Conservation (phyloP, 2,888 invertebrate species). For the Cheilosia impressa region DNA sequence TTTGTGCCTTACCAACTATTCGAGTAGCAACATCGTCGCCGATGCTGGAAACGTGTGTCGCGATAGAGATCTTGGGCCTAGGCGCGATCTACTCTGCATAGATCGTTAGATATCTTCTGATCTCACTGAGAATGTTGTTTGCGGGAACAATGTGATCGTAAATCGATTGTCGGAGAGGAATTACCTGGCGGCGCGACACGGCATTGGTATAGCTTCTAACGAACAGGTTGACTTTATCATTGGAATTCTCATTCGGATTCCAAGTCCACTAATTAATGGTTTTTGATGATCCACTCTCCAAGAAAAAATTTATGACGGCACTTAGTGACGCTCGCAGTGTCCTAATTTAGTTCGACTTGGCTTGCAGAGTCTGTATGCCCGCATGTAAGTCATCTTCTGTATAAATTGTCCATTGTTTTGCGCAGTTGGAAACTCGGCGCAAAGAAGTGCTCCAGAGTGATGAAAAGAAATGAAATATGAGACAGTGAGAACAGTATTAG, state of each 20-base stretch:
- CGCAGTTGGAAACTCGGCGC: constrained; percentile 27
- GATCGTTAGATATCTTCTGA: constrained; percentile 45
- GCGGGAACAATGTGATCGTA: constrained; percentile 66
- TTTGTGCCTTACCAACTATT: constrained; percentile 25
- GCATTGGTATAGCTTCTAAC: constrained; percentile 18
- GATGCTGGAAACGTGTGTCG: constrained; percentile 64
- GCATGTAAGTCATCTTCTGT: constrained; percentile 15
- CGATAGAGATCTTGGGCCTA: constrained; percentile 61
- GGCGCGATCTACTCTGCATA: constrained; percentile 72
- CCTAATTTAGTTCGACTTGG: constrained; percentile 52
- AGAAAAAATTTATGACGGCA: constrained; percentile 42
- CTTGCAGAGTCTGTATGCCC: constrained; percentile 8
- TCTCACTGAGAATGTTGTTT: constrained; percentile 50
- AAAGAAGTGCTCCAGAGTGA: constrained; percentile 35
- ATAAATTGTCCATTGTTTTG: constrained; percentile 63
- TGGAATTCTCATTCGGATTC: constrained; percentile 14
- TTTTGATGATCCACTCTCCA: not conserved
- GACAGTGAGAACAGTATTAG: constrained; percentile 67
- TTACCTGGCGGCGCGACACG: constrained; percentile 16
- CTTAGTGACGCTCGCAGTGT: constrained; percentile 55
- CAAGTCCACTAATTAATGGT: constrained; percentile 24
- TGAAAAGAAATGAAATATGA: constrained; percentile 74
- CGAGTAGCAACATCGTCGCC: constrained; percentile 11
- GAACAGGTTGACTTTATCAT: constrained; percentile 59
- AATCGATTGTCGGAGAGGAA: constrained; percentile 56